Conservation (phyloP, 2,888 invertebrate species). For the Silvanus unidentatus region DNA sequence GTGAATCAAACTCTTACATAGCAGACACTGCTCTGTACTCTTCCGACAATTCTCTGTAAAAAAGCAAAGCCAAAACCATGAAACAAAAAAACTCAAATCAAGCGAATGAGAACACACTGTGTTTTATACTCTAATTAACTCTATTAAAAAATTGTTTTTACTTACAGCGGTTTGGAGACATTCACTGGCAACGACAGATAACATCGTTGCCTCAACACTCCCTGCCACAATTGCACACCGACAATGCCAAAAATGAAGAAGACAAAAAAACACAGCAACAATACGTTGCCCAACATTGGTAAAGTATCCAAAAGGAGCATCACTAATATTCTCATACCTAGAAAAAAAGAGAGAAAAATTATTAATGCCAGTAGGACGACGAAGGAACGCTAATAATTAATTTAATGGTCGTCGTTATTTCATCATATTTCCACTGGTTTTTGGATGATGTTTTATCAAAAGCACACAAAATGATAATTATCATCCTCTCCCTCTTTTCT, state of each 20-base stretch:
- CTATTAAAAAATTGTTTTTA: too few species aligned
- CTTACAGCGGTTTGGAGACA: constrained; percentile 7
- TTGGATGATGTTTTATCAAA: too few species aligned
- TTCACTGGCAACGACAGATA: constrained; percentile 45
- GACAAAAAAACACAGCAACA: constrained; percentile 98
- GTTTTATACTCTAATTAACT: too few species aligned
- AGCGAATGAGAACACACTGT: too few species aligned
- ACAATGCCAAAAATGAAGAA: constrained; percentile 99
- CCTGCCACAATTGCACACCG: constrained; percentile 99
- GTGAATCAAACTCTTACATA: constrained; percentile 60
- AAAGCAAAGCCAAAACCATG: constrained; percentile 41
- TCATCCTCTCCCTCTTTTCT: too few species aligned
- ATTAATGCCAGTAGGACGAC: too few species aligned
- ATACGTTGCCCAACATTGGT: constrained; percentile 98
- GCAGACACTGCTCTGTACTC: constrained; percentile 80
- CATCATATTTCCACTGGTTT: too few species aligned
- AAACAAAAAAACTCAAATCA: constrained; percentile 20
- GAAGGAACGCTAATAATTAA: too few species aligned
- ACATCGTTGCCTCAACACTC: constrained; percentile 91
- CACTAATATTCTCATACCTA: constrained; percentile 98
- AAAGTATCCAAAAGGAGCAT: constrained; percentile 97
- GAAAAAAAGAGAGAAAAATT: constrained; percentile 30
- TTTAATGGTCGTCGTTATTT: too few species aligned
- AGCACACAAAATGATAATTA: too few species aligned
- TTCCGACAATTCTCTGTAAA: constrained; percentile 61